Conservation (phyloP, 2,113 vertebrate species). For the Elephantulus edwardii region DNA sequence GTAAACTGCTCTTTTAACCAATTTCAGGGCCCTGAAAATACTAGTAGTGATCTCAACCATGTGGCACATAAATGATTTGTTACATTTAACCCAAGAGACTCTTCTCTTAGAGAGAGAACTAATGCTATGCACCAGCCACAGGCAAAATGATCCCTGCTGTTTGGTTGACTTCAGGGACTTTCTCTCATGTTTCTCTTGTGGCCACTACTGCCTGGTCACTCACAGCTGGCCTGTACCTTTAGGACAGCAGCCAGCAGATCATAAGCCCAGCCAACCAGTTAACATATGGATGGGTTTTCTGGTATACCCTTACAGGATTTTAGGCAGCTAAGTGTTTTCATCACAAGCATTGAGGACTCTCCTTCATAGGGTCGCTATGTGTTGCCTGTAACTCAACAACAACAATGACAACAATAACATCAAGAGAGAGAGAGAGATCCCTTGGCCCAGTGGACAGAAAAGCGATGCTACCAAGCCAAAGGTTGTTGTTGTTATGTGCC, state of each 20-base stretch:
- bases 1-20: conserved; percentile 37
- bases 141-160: rapidly evolving
- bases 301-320: not conserved
- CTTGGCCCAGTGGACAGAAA: too few relatives aligned
- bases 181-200: not conserved
- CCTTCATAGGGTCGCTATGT: not conserved
- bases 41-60: not conserved
- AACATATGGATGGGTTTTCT: rapidly evolving
- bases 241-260: not conserved
- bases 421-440: too few relatives aligned
- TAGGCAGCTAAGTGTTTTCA: not conserved
- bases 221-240: not conserved
- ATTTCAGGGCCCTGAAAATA: conserved; percentile 14
- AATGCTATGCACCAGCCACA: not conserved
- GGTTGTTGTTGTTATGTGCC: too few relatives aligned
- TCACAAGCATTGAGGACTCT: not conserved
- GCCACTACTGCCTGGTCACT: not conserved
- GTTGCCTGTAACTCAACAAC: too few relatives aligned
- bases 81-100: not conserved
- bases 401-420: too few relatives aligned
- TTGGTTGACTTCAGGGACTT: not conserved
- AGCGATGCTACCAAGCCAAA: too few relatives aligned
- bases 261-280: not conserved
- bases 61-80: not conserved
- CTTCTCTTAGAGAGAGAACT: not conserved